Percentiles rank a stretch among this genome's conserved stretches.
phyloP scores from a whole-genome alignment of 2,797 vertebrate species.

The Danionella dracula region DNA sequence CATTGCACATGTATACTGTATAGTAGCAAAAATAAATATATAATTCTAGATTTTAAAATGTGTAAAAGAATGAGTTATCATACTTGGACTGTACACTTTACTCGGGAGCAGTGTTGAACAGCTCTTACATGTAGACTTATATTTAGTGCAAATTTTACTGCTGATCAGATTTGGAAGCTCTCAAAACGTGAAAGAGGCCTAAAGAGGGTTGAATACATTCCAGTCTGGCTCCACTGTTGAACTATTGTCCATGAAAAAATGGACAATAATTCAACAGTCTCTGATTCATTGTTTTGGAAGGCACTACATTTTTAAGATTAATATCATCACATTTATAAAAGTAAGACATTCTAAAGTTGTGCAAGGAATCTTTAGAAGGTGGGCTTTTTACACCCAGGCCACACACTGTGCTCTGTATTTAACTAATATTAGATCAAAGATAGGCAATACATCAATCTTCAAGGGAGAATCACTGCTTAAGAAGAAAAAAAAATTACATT shows the following conservation, averaged over 20 bases:
- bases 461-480: conserved; percentile 10
- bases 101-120: too few relatives aligned
- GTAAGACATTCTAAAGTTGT: conserved; percentile 11
- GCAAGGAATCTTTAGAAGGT: conserved; percentile 2
- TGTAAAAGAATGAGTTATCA: too few relatives aligned
- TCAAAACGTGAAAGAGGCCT: conserved; percentile 6
- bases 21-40: too few relatives aligned
- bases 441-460: conserved; percentile 1
- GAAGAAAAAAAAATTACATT: conserved; percentile 21
- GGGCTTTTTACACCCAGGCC: conserved; percentile 2
- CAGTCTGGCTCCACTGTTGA: conserved; percentile 1
- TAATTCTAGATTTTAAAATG: too few relatives aligned
- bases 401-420: conserved; percentile 5
- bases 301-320: conserved; percentile 5
- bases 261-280: background rate
- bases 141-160: too few relatives aligned
- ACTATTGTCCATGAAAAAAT: background rate
- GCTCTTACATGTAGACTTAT: too few relatives aligned
- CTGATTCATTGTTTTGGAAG: conserved; percentile 10
- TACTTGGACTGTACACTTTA: too few relatives aligned
- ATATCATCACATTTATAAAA: conserved; percentile 9
- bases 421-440: conserved; percentile 21
- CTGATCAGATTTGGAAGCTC: conserved; percentile 1
- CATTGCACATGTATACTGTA: too few relatives aligned
- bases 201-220: background rate